These are phyloP conservation scores for Hetaerina americana DNA, from an alignment of 1,140 invertebrate species.

Conservation along the genomic window DNA sequence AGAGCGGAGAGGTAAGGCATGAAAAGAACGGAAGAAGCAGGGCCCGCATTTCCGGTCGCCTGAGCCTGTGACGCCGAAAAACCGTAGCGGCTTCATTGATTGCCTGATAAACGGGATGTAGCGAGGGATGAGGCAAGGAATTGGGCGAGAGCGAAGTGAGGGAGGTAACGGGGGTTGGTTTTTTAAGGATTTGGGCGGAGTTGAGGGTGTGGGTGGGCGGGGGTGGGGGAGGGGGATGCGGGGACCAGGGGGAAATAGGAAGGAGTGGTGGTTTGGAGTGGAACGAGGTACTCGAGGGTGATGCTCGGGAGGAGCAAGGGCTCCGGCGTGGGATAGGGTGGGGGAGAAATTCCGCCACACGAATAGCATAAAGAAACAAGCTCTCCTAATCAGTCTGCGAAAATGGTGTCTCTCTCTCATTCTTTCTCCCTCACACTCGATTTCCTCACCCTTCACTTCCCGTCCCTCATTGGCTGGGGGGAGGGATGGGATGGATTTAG, in stretches of 20 bases:
- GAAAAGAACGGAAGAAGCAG: background rate
- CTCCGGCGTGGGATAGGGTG: no score
- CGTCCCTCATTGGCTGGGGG: no score
- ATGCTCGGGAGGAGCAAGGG: no score
- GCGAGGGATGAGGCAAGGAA: background rate
- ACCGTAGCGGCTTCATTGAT: background rate
- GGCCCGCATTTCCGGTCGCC: background rate
- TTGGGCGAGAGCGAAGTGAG: no score
- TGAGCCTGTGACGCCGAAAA: background rate
- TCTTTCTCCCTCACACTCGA: background rate
- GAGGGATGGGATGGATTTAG: no score
- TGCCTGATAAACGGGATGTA: background rate
- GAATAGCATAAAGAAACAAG: background rate
- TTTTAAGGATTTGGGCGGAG: no score
- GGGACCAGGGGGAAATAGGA: no score
- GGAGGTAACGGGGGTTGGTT: no score
- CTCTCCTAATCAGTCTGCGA: background rate
- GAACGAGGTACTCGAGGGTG: no score
- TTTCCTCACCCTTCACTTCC: background rate
- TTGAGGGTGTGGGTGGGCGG: no score
- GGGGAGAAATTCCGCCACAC: background rate
- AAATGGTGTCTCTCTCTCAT: background rate
- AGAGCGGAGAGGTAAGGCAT: background rate
- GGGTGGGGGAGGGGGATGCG: no score
- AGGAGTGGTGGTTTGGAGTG: no score